These are phyloP conservation scores for Terrapene triunguis DNA, from an alignment of 2,113 vertebrate species.

Conservation along the genomic window DNA sequence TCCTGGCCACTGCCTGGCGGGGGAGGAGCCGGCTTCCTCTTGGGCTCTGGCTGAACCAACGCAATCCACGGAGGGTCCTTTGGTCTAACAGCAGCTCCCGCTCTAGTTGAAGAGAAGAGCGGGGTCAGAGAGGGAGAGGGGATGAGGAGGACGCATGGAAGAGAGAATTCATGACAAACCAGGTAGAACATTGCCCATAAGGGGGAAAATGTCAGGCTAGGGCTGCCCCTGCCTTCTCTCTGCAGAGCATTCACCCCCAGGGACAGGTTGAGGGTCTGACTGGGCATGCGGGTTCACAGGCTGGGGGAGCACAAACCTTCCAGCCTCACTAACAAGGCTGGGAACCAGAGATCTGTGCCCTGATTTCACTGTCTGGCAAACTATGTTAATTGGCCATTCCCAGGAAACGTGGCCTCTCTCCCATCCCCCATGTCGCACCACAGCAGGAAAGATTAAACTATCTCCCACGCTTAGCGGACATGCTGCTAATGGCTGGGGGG, in stretches of 20 bases:
- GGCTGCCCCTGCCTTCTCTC: background rate
- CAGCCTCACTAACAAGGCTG: background rate
- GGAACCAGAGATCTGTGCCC: background rate
- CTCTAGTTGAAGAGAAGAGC: constrained; percentile 41
- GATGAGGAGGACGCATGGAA: background rate
- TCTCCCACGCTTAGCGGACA: background rate
- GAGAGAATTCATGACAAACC: background rate
- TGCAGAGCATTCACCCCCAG: background rate
- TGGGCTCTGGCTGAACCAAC: constrained; percentile 91
- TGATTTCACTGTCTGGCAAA: background rate
- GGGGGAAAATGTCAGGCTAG: too few species aligned
- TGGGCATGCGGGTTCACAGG: background rate
- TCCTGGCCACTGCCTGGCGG: constrained; percentile 60
- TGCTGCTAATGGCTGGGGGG: background rate
- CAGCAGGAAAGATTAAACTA: background rate
- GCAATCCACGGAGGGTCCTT: constrained; percentile 97
- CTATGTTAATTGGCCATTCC: background rate
- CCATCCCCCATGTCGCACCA: background rate
- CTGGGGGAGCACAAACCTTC: background rate
- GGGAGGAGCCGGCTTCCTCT: constrained; percentile 92
- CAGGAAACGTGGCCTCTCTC: background rate
- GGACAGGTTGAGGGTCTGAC: background rate
- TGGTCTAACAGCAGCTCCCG: constrained; percentile 73
- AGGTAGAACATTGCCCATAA: background rate
- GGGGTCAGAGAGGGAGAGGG: background rate